Evolutionary conservation across 2,888 invertebrate species (phyloP).

Genomic region (Rhorus exstirpatorius): DNA sequence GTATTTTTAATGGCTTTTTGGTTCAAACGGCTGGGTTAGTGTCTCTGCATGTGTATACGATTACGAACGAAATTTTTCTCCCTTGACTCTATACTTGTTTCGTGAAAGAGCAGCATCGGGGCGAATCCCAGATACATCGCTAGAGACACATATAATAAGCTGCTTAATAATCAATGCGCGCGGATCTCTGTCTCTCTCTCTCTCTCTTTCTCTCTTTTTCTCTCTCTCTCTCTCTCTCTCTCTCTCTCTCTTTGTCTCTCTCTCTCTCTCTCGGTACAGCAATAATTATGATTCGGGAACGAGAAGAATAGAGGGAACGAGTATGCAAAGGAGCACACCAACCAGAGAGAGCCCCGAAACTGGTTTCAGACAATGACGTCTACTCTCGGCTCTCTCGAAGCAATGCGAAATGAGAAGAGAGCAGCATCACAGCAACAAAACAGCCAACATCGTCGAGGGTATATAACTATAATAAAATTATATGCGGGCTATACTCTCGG

Average conservation of each 20-base stretch:
- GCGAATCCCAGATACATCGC: conserved; percentile 67
- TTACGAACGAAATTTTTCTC: conserved; percentile 9
- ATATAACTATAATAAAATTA: conserved; percentile 73
- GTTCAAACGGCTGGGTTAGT: not conserved
- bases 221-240: conserved; percentile 1
- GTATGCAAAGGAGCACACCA: conserved; percentile 82
- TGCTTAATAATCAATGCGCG: conserved; percentile 85
- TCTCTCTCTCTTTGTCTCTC: not conserved
- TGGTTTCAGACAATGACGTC: conserved; percentile 85
- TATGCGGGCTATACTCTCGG: conserved; percentile 65
- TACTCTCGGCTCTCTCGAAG: conserved; percentile 39
- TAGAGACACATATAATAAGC: conserved; percentile 78
- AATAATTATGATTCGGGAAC: conserved; percentile 84
- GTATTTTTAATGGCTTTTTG: conserved; percentile 22
- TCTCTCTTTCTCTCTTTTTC: not conserved
- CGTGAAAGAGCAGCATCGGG: conserved; percentile 51
- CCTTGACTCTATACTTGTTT: conserved; percentile 18
- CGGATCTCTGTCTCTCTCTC: conserved; percentile 64
- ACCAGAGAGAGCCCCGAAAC: conserved; percentile 77
- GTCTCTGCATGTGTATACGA: conserved; percentile 27
- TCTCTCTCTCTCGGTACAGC: conserved; percentile 63
- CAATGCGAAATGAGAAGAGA: conserved; percentile 39
- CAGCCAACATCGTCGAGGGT: conserved; percentile 69
- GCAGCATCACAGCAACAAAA: conserved; percentile 33
- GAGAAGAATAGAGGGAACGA: conserved; percentile 74